These are phyloP conservation scores for Crax fasciolata DNA, from an alignment of 2,797 vertebrate genomes.

Conservation along the genomic window DNA sequence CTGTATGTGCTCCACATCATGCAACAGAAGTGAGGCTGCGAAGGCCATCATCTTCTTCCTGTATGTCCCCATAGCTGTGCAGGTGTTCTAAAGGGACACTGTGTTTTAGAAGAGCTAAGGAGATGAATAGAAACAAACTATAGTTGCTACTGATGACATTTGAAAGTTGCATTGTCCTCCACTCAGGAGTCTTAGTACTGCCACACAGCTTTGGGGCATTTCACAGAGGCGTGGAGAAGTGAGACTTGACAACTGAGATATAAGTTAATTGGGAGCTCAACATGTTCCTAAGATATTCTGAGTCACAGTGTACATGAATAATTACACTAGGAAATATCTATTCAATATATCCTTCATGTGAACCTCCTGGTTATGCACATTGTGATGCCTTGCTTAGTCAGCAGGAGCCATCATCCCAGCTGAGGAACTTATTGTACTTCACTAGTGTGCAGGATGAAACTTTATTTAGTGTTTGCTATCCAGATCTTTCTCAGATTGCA, in stretches of 20 bases:
- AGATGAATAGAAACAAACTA: neutral
- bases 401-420: neutral
- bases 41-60: neutral
- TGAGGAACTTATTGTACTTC: neutral
- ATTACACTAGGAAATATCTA: neutral
- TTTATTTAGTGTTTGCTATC: neutral
- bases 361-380: neutral
- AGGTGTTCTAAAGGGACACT: neutral
- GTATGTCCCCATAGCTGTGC: rapidly evolving
- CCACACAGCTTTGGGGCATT: neutral
- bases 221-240: neutral
- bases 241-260: neutral
- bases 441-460: neutral
- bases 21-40: neutral
- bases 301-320: neutral
- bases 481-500: neutral
- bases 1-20: neutral
- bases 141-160: neutral
- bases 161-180: neutral
- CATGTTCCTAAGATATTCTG: neutral
- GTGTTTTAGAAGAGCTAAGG: neutral
- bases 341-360: neutral
- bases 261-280: neutral
- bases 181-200: neutral
- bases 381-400: neutral